Percentiles rank a stretch among this genome's conserved stretches.
Conservation (phyloP, 2,888 invertebrate species). For the Ophion obscuratus region DNA sequence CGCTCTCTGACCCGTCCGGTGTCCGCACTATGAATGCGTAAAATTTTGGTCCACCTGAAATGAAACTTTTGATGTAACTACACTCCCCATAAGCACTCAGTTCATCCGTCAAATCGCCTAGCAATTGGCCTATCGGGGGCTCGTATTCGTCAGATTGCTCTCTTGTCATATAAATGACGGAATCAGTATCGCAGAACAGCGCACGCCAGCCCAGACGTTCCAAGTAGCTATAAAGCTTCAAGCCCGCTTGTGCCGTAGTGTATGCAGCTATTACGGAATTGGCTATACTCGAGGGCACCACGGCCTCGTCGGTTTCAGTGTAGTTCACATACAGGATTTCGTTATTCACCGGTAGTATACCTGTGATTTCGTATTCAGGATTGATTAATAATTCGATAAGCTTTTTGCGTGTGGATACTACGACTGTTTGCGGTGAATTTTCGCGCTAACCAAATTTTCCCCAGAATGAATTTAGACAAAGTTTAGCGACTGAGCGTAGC, state of each 20-base stretch:
- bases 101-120: conserved; percentile 59
- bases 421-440: conserved; percentile 66
- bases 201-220: too few relatives aligned
- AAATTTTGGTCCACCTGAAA: too few relatives aligned
- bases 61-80: too few relatives aligned
- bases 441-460: not conserved
- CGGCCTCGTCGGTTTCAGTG: not conserved
- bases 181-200: too few relatives aligned
- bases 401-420: conserved; percentile 58
- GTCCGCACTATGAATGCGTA: too few relatives aligned
- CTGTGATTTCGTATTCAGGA: conserved; percentile 64
- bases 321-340: conserved; percentile 69
- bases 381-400: conserved; percentile 62
- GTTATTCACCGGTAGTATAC: conserved; percentile 64
- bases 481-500: conserved; percentile 71
- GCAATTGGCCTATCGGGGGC: conserved; percentile 52
- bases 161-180: too few relatives aligned
- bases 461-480: conserved; percentile 72
- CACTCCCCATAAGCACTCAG: too few relatives aligned
- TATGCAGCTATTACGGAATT: conserved; percentile 79
- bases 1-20: too few relatives aligned
- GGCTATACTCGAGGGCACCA: conserved; percentile 49
- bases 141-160: too few relatives aligned
- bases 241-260: conserved; percentile 76
- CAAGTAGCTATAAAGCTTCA: conserved; percentile 63